Evolutionary conservation across 2,113 vertebrate genomes (phyloP).

Genomic region (Haliaeetus leucogaster): DNA sequence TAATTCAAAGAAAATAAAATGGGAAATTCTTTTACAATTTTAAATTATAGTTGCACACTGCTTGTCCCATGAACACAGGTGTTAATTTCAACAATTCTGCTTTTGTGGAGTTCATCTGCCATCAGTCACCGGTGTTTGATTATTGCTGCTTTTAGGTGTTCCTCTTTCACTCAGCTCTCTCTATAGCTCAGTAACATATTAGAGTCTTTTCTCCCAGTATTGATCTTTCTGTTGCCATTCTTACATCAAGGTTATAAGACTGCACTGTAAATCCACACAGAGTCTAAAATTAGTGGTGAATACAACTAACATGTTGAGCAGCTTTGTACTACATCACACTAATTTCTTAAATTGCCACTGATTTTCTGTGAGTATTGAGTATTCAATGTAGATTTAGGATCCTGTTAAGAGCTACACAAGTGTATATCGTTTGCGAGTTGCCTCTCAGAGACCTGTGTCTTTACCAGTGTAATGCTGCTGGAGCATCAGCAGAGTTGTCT

Average conservation of each 20-base stretch:
- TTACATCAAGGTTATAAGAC: background rate
- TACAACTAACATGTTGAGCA: background rate
- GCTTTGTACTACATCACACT: background rate
- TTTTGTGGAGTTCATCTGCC: background rate
- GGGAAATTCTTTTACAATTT: background rate
- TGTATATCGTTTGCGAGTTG: background rate
- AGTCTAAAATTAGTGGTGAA: background rate
- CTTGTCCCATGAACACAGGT: background rate
- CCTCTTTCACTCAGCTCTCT: background rate
- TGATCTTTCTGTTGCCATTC: background rate
- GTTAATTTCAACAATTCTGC: background rate
- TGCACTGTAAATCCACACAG: background rate
- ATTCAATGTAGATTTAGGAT: background rate
- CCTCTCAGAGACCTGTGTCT: background rate
- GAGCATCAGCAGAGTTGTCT: background rate
- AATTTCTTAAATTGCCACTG: background rate
- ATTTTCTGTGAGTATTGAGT: background rate
- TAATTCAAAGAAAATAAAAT: background rate
- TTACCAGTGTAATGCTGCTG: background rate
- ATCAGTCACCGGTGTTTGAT: background rate
- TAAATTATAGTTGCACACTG: background rate
- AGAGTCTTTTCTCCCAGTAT: background rate
- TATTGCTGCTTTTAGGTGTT: background rate
- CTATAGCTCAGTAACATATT: background rate
- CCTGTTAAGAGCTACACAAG: background rate